Evolutionary conservation across 2,888 invertebrate species (phyloP).

Genomic region (Drosophila quinaria): DNA sequence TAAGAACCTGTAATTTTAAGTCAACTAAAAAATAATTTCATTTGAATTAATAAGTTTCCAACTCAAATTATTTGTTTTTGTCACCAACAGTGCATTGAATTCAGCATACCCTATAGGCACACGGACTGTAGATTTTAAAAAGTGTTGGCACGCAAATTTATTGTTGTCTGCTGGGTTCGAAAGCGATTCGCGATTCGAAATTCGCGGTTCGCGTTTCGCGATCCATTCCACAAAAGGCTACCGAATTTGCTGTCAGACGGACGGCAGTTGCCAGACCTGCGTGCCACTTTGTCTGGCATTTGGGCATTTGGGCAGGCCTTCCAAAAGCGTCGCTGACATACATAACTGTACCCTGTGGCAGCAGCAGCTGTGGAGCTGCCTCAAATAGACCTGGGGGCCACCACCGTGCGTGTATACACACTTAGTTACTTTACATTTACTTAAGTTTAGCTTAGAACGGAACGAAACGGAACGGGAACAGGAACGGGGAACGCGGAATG

Average conservation of each 20-base stretch:
- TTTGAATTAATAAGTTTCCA: neutral
- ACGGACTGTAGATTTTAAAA: conserved; percentile 37
- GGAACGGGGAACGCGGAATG: neutral
- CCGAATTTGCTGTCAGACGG: conserved; percentile 71
- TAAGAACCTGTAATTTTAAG: neutral
- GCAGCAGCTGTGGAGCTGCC: neutral
- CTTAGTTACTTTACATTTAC: conserved; percentile 10
- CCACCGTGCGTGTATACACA: conserved; percentile 62
- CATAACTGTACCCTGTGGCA: conserved; percentile 70
- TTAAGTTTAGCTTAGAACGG: conserved; percentile 1
- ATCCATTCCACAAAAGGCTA: conserved; percentile 74
- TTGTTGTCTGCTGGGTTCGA: conserved; percentile 69
- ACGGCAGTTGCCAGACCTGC: conserved; percentile 56
- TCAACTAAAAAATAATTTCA: neutral
- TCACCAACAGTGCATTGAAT: neutral
- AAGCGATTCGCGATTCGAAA: conserved; percentile 44
- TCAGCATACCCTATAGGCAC: conserved; percentile 30
- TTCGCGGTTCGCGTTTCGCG: conserved; percentile 26
- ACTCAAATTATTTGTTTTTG: no score
- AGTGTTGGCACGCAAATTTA: conserved; percentile 82
- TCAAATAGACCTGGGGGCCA: conserved; percentile 37
- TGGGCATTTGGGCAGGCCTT: conserved; percentile 58
- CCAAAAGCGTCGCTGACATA: conserved; percentile 81
- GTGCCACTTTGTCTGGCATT: conserved; percentile 77
- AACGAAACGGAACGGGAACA: neutral